Evolutionary conservation across 2,888 invertebrate genomes (phyloP).

Genomic region (Phaonia tiefii): DNA sequence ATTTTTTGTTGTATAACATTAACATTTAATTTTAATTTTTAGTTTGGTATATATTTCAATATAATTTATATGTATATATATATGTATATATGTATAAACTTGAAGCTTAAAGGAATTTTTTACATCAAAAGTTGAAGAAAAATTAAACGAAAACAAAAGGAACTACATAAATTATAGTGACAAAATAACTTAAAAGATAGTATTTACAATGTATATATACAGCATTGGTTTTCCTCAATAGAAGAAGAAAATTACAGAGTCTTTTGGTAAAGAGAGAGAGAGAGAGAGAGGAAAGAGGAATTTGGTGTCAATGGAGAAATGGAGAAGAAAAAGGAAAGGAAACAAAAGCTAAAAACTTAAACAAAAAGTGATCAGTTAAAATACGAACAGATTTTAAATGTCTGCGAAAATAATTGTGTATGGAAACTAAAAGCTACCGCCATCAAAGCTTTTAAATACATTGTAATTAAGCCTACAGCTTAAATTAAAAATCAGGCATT

Average conservation of each 20-base stretch:
- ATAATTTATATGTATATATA: too few relatives aligned
- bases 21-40: conserved; percentile 65
- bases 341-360: too few relatives aligned
- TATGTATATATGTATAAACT: conserved; percentile 21
- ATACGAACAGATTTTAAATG: too few relatives aligned
- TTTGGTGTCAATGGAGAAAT: too few relatives aligned
- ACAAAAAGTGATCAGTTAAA: too few relatives aligned
- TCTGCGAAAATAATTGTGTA: too few relatives aligned
- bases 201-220: conserved; percentile 51
- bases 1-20: conserved; percentile 68
- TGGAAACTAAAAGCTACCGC: too few relatives aligned
- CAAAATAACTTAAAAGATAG: conserved; percentile 31
- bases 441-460: too few relatives aligned
- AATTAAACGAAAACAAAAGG: conserved; percentile 16
- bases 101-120: conserved; percentile 38
- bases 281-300: background rate
- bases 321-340: too few relatives aligned
- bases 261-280: background rate
- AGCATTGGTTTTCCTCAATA: background rate
- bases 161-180: conserved; percentile 12
- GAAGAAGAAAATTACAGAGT: background rate
- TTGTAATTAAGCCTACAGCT: too few relatives aligned
- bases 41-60: too few relatives aligned
- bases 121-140: conserved; percentile 43
- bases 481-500: too few relatives aligned